Evolutionary conservation across 2,888 invertebrate genomes (phyloP).

Genomic region (Tipula lateralis): DNA sequence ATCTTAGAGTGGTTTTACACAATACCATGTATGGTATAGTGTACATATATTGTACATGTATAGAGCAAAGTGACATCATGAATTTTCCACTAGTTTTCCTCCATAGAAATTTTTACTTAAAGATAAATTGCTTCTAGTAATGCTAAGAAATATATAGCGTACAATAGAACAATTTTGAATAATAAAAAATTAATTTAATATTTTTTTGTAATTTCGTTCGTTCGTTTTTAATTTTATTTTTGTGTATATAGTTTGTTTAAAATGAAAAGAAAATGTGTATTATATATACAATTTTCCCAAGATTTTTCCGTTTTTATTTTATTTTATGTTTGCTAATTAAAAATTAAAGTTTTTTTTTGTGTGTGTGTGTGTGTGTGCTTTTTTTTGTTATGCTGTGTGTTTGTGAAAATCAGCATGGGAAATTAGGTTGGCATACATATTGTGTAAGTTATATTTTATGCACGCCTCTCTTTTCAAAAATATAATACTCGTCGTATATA

Average conservation of each 20-base stretch:
- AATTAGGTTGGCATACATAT: background rate
- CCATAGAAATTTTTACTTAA: background rate
- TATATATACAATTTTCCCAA: background rate
- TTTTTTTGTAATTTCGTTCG: background rate
- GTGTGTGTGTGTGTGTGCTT: no score
- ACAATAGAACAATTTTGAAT: background rate
- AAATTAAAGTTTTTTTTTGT: slow-evolving; percentile 20
- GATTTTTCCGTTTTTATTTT: background rate
- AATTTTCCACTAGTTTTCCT: background rate
- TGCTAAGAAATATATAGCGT: background rate
- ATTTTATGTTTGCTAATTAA: slow-evolving; percentile 11
- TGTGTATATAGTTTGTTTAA: background rate
- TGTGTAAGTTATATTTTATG: background rate
- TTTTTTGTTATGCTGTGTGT: background rate
- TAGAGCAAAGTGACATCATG: background rate
- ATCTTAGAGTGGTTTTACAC: background rate
- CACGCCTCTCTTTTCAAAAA: background rate
- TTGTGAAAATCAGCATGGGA: slow-evolving; percentile 1
- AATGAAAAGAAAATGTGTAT: background rate
- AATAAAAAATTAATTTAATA: slow-evolving; percentile 19
- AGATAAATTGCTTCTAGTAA: slow-evolving; percentile 24
- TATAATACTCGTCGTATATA: no score
- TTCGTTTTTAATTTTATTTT: background rate
- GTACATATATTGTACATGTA: background rate
- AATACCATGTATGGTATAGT: background rate